Evolutionary conservation across 2,113 vertebrate species (phyloP), one percentile per base, ranked within the genome.

Genomic region (Amazona guildingii): DNA sequence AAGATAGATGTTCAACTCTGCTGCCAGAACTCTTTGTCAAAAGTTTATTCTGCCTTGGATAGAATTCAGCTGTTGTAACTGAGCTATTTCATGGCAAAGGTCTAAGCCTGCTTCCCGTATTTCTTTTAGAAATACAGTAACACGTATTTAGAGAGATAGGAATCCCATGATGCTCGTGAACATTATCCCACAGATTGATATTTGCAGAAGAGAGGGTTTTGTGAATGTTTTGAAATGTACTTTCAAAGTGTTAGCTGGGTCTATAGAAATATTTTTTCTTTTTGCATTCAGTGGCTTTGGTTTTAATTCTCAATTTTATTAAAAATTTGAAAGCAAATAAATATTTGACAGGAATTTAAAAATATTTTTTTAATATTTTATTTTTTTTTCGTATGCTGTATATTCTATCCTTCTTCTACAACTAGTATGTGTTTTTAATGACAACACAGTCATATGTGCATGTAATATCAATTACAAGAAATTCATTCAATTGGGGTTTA

Each of bases 1-100:
- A 96, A 96, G 94, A 96, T 51, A 19, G 74, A 96, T 95, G 77
- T 76, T 93, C 77, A 89, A 96, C 81, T 74, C 73, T 96, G 95
- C 95, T 43, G 0, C 92, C 83, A 96, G 86, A 90, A 69, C 66
- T 76, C 80, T 83, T 85, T 0, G 3, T 91, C 77, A 63, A 54
- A 87, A 59, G 74, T 87, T 95, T 92, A 54, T 86, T 92, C 74
- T 94, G 83, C 57, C 70, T 54, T 35, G 27, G 85, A 94, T 62
- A 74, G 83, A 75, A 63, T 92, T 95, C 94, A 96, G 92, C 96
- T 97, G 90, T 84, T 89, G 20, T 82, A 85, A 92, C 43, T 81
- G 55, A 57, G 55, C 39, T 57, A 51, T 80, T 90, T 90, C 46
- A 74, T 88, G 73, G 90, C 62, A 89, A 97, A 86, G n/a, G 27